Percentiles rank a stretch among this genome's conserved stretches.
Conservation (phyloP, 1,140 invertebrate genomes). For the Drosophila albomicans region DNA sequence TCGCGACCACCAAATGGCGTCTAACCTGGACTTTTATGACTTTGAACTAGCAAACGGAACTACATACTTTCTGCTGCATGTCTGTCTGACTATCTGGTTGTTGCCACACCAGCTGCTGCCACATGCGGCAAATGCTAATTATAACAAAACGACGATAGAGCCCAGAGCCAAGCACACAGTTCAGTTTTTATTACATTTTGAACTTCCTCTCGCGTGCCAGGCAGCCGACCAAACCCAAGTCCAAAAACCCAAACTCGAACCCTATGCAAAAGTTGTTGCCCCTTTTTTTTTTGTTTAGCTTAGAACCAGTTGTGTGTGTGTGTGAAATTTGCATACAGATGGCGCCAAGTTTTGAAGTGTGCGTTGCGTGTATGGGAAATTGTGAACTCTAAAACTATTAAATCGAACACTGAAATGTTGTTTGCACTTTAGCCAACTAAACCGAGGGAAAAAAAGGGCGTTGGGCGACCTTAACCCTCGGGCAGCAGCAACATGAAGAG, state of each 20-base stretch:
- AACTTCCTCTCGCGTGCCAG: constrained; percentile 60
- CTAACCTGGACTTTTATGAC: constrained; percentile 29
- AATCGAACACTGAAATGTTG: constrained; percentile 34
- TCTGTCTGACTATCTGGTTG: not conserved
- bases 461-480: constrained; percentile 42
- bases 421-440: constrained; percentile 9
- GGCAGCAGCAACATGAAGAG: constrained; percentile 7
- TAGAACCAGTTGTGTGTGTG: not conserved
- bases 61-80: not conserved
- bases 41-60: not conserved
- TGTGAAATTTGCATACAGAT: constrained; percentile 62
- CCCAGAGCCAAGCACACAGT: constrained; percentile 27
- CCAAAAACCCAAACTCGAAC: constrained; percentile 7
- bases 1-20: constrained; percentile 33
- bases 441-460: not conserved
- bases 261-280: not conserved
- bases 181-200: constrained; percentile 52
- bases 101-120: constrained; percentile 54
- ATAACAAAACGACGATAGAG: constrained; percentile 57
- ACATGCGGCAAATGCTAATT: constrained; percentile 68
- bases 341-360: constrained; percentile 38
- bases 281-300: constrained; percentile 5
- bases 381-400: constrained; percentile 39
- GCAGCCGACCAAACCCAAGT: constrained; percentile 3
- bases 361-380: constrained; percentile 27